phyloP scores from a whole-genome alignment of 1,140 invertebrate genomes.

The Micrasema longulum region DNA sequence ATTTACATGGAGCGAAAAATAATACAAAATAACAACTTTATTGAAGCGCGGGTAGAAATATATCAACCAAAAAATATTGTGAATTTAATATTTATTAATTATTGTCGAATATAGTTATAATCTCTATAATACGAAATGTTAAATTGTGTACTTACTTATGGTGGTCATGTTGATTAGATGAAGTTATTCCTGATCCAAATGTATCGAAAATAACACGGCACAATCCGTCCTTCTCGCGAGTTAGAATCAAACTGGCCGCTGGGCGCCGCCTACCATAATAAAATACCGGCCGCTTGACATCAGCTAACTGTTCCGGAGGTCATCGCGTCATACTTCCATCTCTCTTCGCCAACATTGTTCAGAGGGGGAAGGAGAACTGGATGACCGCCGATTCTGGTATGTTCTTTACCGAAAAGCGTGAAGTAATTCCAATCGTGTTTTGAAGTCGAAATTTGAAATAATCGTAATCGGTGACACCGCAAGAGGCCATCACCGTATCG shows the following conservation, averaged over 20 bases:
- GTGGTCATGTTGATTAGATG: slow-evolving; percentile 26
- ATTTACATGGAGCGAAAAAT: no score
- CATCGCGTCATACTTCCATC: not conserved
- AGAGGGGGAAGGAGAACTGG: not conserved
- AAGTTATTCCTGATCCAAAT: slow-evolving; percentile 26
- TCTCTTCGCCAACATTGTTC: not conserved
- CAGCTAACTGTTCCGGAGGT: no score
- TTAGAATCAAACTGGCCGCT: slow-evolving; percentile 34
- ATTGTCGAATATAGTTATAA: no score
- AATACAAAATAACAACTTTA: no score
- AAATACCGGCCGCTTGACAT: not conserved
- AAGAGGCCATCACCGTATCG: slow-evolving; percentile 4
- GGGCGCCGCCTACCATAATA: slow-evolving; percentile 20
- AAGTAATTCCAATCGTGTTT: slow-evolving; percentile 6
- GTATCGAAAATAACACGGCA: slow-evolving; percentile 10
- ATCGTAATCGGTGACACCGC: slow-evolving; percentile 20
- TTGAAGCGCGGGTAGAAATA: no score
- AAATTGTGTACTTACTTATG: slow-evolving; percentile 30
- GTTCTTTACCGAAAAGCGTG: not conserved
- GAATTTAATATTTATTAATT: no score
- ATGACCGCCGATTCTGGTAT: not conserved
- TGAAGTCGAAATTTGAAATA: slow-evolving; percentile 1
- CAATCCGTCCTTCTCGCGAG: slow-evolving; percentile 8
- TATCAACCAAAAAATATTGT: no score
- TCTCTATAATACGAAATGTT: no score